Conservation (phyloP, 2,113 vertebrate species). For the Plotosus lineatus region DNA sequence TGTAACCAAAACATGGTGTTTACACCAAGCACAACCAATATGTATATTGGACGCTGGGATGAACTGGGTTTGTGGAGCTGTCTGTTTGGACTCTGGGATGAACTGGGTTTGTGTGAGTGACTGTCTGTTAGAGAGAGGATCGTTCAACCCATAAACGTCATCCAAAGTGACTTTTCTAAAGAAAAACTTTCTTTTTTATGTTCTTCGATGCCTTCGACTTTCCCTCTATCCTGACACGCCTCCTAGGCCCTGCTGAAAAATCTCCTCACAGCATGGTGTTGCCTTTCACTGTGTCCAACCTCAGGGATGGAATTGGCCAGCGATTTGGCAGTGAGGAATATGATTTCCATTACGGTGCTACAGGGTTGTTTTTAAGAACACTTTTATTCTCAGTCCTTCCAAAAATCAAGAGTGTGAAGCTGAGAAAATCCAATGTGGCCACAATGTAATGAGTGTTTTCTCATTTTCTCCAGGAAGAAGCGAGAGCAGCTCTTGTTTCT, state of each 20-base stretch:
- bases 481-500: neutral
- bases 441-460: neutral
- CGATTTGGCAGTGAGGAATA: neutral
- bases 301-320: neutral
- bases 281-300: neutral
- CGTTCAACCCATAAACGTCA: neutral
- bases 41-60: neutral
- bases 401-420: neutral
- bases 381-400: neutral
- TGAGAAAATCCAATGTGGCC: neutral
- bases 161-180: neutral
- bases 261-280: neutral
- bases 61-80: no score
- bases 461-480: neutral
- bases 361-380: neutral
- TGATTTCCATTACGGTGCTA: neutral
- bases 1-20: neutral
- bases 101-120: no score
- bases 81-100: no score
- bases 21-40: neutral
- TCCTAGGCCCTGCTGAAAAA: neutral
- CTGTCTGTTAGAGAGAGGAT: no score
- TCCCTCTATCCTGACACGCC: constrained; percentile 1
- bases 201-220: neutral
- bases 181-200: neutral